A percentile compares a stretch with the other conserved stretches of the same genome.
phyloP scores from a whole-genome alignment of 2,888 invertebrate genomes.

The Acronicta alni region DNA sequence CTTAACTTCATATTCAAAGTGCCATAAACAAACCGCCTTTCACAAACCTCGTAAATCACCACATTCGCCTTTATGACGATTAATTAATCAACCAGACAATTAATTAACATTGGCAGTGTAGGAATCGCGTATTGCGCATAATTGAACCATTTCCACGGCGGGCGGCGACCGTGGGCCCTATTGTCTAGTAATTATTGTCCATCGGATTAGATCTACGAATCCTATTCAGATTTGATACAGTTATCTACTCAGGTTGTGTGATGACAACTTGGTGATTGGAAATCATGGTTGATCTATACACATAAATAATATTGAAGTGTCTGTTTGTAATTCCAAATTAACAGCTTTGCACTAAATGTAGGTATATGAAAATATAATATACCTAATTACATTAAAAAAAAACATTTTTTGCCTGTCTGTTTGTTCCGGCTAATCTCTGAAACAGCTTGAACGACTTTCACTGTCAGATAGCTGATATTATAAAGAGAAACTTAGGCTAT shows the following conservation, averaged over 20 bases:
- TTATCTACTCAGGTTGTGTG: constrained; percentile 37
- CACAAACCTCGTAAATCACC: constrained; percentile 43
- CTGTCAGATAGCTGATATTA: no score
- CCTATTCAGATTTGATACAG: constrained; percentile 45
- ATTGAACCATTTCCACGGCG: constrained; percentile 42
- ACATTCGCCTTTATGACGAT: constrained; percentile 38
- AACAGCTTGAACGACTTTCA: no score
- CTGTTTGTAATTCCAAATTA: no score
- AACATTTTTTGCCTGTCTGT: no score
- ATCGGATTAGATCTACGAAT: constrained; percentile 51
- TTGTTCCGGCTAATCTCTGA: no score
- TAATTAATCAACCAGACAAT: constrained; percentile 49
- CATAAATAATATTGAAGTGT: no score
- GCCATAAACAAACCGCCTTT: constrained; percentile 31
- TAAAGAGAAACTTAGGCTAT: no score
- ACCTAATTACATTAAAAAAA: no score
- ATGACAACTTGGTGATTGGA: constrained; percentile 31
- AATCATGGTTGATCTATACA: constrained; percentile 5
- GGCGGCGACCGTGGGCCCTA: constrained; percentile 30
- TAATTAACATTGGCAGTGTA: constrained; percentile 51
- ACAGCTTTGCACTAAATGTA: no score
- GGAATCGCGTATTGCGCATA: constrained; percentile 51
- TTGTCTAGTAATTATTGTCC: constrained; percentile 47
- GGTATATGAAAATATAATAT: no score
- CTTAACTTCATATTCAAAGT: neutral